phyloP scores from a whole-genome alignment of 1,140 invertebrate genomes.

The Pseudomyrmex dendroicus region DNA sequence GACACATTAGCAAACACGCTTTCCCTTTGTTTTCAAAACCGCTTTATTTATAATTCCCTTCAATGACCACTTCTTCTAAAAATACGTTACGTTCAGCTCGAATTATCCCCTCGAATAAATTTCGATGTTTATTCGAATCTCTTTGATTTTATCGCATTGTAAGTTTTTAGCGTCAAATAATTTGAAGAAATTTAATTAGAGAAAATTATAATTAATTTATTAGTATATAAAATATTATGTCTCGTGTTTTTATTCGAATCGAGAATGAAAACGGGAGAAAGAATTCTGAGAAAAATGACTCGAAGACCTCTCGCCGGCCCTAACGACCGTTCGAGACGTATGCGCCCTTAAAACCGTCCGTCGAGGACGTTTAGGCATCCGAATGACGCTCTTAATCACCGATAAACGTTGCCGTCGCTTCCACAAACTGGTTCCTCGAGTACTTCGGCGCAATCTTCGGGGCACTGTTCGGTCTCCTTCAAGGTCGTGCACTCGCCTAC shows the following conservation, averaged over 20 bases:
- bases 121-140: not conserved
- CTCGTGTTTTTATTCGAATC: not conserved
- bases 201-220: too few species aligned
- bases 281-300: not conserved
- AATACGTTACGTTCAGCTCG: not conserved
- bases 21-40: not conserved
- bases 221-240: too few species aligned
- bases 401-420: constrained; percentile 96
- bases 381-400: constrained; percentile 84
- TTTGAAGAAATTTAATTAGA: too few species aligned
- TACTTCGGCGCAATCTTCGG: constrained; percentile 89
- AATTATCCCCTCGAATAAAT: not conserved
- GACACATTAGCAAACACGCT: not conserved
- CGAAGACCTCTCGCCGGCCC: not conserved
- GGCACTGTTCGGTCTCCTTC: constrained; percentile 89
- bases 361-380: constrained; percentile 59
- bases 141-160: too few species aligned
- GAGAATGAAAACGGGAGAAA: not conserved
- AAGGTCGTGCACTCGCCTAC: constrained; percentile 93
- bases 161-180: too few species aligned
- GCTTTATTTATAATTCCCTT: not conserved
- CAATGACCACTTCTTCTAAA: not conserved
- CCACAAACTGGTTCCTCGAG: constrained; percentile 93
- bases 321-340: constrained; percentile 25
- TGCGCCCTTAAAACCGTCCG: constrained; percentile 49